Evolutionary conservation across 2,113 vertebrate species (phyloP).

Genomic region (Lagopus leucura): DNA sequence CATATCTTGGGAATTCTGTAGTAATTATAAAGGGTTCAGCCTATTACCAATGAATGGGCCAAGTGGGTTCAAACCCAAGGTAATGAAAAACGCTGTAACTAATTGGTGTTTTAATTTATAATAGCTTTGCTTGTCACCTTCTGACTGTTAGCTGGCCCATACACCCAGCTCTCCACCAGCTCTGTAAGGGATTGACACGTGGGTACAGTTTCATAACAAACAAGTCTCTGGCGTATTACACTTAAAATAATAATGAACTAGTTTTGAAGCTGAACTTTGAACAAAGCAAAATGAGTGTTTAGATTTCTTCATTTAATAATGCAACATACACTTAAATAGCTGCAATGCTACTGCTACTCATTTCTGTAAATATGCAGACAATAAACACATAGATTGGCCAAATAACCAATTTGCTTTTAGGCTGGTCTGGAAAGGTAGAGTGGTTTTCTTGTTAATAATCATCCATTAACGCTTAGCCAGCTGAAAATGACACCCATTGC

Average conservation of each 20-base stretch:
- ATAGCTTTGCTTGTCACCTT: neutral
- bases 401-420: conserved; percentile 51
- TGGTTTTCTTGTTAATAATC: conserved; percentile 48
- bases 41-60: neutral
- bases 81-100: neutral
- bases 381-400: conserved; percentile 14
- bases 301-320: neutral
- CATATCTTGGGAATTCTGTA: neutral
- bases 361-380: neutral
- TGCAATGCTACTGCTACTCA: neutral
- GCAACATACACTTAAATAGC: neutral
- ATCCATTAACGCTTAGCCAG: conserved; percentile 50
- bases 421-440: neutral
- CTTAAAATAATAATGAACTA: neutral
- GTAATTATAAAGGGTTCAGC: neutral
- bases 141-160: neutral
- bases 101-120: neutral
- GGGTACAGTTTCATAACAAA: neutral
- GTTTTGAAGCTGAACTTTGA: neutral
- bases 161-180: neutral
- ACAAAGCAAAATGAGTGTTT: neutral
- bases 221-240: neutral
- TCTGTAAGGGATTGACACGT: neutral
- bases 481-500: conserved; percentile 35
- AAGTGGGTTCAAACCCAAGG: neutral